Conservation (phyloP, 2,113 vertebrate species). For the Herpetotheres cachinnans region DNA sequence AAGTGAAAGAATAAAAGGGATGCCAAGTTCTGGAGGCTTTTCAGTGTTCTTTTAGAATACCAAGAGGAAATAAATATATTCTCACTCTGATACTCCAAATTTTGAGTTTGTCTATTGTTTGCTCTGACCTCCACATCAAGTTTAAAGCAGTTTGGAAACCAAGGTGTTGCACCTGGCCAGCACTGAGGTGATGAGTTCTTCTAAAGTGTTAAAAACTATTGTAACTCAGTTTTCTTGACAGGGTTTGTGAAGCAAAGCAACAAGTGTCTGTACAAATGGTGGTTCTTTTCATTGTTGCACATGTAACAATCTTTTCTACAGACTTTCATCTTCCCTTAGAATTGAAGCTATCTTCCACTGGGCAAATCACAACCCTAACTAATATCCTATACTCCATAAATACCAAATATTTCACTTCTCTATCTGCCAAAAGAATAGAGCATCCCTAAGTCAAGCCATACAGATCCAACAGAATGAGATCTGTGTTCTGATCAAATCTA, state of each 20-base stretch:
- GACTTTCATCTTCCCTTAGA: not conserved
- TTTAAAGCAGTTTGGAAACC: not conserved
- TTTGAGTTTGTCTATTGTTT: not conserved
- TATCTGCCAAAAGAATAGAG: not conserved
- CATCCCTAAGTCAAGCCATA: not conserved
- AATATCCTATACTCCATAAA: accelerated
- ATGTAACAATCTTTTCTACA: not conserved
- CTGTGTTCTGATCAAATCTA: not conserved
- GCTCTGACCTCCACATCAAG: not conserved
- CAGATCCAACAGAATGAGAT: not conserved
- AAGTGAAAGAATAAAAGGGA: not conserved
- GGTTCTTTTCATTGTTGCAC: not conserved
- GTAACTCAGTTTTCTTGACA: not conserved
- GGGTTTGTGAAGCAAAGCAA: not conserved
- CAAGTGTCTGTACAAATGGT: accelerated
- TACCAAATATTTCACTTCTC: not conserved
- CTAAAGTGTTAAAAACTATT: not conserved
- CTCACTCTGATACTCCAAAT: not conserved
- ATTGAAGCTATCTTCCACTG: not conserved
- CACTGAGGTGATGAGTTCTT: not conserved
- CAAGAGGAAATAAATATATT: not conserved
- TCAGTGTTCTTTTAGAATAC: not conserved
- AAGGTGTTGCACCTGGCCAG: not conserved
- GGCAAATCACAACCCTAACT: not conserved
- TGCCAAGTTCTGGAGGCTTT: not conserved